Evolutionary conservation across 2,113 vertebrate species (phyloP).

Genomic region (Pygathrix nemaeus): DNA sequence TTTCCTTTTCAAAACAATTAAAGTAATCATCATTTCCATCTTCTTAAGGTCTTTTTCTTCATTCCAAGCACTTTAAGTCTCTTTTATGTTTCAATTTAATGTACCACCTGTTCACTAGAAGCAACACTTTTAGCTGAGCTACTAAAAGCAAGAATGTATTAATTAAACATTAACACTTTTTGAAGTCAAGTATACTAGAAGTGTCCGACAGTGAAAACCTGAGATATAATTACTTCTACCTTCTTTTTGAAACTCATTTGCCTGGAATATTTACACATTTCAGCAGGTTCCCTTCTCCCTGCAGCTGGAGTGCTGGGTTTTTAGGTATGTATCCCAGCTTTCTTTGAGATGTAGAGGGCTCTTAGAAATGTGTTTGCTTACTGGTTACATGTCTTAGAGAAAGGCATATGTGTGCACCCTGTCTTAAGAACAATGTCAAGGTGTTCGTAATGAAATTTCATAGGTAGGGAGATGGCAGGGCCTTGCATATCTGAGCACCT

Average conservation of each 20-base stretch:
- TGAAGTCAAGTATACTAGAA: conserved; percentile 67
- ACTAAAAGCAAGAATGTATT: conserved; percentile 74
- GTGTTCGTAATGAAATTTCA: background rate
- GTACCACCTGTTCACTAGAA: conserved; percentile 72
- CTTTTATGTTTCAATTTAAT: conserved; percentile 74
- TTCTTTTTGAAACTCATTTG: conserved; percentile 36
- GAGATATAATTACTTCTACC: conserved; percentile 58
- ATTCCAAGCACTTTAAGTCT: conserved; percentile 61
- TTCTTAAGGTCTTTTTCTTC: conserved; percentile 21
- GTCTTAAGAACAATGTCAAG: background rate
- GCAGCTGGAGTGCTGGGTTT: conserved; percentile 7
- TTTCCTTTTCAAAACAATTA: conserved; percentile 65
- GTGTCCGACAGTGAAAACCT: conserved; percentile 74
- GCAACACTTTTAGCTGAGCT: conserved; percentile 78
- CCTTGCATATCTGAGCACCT: background rate
- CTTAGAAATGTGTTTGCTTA: background rate
- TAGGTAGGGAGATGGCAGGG: background rate
- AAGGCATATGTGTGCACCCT: background rate
- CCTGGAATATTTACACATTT: conserved; percentile 43
- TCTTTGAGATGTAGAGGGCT: background rate
- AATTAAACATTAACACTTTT: conserved; percentile 78
- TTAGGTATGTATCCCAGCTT: background rate
- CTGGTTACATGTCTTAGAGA: background rate
- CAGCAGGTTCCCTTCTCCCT: conserved; percentile 3
- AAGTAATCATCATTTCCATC: conserved; percentile 51